These are phyloP conservation scores for Gallirallus australis DNA, from an alignment of 2,797 vertebrate species.

Conservation along the genomic window DNA sequence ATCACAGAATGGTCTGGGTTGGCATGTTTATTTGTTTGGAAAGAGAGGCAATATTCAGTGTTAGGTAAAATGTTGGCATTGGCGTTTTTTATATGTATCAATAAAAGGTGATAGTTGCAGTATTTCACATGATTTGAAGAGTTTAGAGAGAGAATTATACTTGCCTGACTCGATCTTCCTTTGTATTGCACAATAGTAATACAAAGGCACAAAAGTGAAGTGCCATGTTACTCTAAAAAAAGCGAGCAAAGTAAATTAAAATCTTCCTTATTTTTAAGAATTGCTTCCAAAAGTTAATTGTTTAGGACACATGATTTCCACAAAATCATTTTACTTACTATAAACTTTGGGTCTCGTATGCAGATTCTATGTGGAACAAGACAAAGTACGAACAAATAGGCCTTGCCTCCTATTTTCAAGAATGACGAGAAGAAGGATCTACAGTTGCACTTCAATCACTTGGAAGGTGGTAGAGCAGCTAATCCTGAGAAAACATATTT, in stretches of 20 bases:
- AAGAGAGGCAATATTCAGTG: background rate
- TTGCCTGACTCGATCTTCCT: background rate
- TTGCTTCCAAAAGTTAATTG: background rate
- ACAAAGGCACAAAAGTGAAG: background rate
- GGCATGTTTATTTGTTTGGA: background rate
- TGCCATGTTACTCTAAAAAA: background rate
- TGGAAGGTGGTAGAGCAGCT: background rate
- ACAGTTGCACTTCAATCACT: background rate
- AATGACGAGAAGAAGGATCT: background rate
- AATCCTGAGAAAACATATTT: background rate
- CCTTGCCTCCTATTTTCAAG: background rate
- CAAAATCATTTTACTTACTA: background rate
- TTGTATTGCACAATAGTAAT: background rate
- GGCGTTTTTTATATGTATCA: background rate
- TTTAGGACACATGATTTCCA: background rate
- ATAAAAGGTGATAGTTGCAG: background rate
- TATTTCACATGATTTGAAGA: background rate
- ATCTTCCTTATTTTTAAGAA: background rate
- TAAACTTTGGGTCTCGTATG: background rate
- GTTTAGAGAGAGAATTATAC: background rate
- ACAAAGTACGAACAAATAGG: background rate
- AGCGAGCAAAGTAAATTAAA: background rate
- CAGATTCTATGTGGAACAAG: background rate
- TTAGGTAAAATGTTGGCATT: background rate
- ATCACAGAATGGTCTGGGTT: no score